Conservation (phyloP, 2,888 invertebrate genomes). For the Coelopa pilipes region DNA sequence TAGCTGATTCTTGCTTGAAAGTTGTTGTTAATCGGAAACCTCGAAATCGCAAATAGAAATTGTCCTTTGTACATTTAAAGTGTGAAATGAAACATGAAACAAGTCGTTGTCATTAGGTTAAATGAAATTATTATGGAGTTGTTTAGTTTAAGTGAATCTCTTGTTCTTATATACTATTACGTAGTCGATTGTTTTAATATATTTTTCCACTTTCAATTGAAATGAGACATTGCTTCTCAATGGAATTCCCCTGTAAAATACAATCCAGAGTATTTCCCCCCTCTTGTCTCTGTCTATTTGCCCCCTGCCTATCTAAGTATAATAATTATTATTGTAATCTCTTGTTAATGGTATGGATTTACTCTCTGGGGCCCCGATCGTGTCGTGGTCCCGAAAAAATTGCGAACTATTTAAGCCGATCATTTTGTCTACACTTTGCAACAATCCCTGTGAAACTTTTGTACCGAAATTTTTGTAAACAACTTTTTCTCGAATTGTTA, state of each 20-base stretch:
- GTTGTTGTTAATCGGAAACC: constrained; percentile 44
- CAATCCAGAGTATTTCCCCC: background rate
- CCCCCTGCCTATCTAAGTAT: background rate
- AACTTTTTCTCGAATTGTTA: constrained; percentile 40
- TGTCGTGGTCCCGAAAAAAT: background rate
- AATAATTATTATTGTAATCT: constrained; percentile 18
- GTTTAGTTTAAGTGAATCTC: constrained; percentile 36
- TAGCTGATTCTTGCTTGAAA: constrained; percentile 43
- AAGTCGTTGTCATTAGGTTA: constrained; percentile 41
- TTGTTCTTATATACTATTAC: background rate
- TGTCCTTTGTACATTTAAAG: constrained; percentile 18
- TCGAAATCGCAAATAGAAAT: too few relatives aligned
- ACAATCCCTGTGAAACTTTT: background rate
- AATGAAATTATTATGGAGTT: constrained; percentile 39
- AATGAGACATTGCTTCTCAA: constrained; percentile 2
- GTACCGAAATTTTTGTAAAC: constrained; percentile 34
- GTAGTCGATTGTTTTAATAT: constrained; percentile 1
- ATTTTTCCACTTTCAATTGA: constrained; percentile 13
- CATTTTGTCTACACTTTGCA: background rate
- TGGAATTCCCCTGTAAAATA: constrained; percentile 27
- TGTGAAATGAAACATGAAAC: background rate
- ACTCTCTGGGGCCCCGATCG: background rate
- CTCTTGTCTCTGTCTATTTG: background rate
- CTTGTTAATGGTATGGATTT: constrained; percentile 34
- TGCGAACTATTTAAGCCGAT: constrained; percentile 29